These are phyloP conservation scores for Sternarchorhynchus goeldii DNA, from an alignment of 2,797 vertebrate species.

Conservation along the genomic window DNA sequence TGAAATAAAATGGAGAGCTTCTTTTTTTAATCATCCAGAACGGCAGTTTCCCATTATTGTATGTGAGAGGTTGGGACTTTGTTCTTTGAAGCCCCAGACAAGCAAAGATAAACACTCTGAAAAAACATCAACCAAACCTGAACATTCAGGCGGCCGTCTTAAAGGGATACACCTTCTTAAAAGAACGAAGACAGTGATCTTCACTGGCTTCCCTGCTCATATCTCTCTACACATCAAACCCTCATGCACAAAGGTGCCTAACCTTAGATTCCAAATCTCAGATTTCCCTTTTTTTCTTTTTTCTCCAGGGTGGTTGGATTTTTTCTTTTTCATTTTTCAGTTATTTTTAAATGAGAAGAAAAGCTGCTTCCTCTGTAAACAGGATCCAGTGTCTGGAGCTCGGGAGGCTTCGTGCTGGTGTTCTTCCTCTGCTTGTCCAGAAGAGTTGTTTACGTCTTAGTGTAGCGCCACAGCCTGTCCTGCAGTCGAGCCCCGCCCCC, in stretches of 20 bases:
- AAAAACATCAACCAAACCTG: slow-evolving; percentile 21
- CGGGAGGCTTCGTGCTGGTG: slow-evolving; percentile 58
- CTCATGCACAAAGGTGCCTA: too few species aligned
- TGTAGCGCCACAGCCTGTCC: background rate
- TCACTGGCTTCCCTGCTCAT: too few species aligned
- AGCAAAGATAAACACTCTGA: slow-evolving; percentile 61
- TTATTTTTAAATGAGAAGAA: slow-evolving; percentile 57
- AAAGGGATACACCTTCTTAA: too few species aligned
- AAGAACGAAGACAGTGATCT: too few species aligned
- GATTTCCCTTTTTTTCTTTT: slow-evolving; percentile 32
- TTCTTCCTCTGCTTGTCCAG: slow-evolving; percentile 15
- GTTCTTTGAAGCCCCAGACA: slow-evolving; percentile 48
- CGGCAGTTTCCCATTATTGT: slow-evolving; percentile 75
- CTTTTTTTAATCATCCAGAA: slow-evolving; percentile 45
- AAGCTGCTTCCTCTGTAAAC: slow-evolving; percentile 61
- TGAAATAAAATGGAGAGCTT: slow-evolving; percentile 23
- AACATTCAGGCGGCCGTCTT: background rate
- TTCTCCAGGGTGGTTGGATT: slow-evolving; percentile 44
- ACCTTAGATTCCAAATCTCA: slow-evolving; percentile 16
- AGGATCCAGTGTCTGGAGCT: slow-evolving; percentile 60
- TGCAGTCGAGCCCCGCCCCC: background rate
- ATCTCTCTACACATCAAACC: too few species aligned
- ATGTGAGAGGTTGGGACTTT: slow-evolving; percentile 45
- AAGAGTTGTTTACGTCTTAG: background rate
- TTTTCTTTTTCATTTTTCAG: slow-evolving; percentile 38